Conservation (phyloP, 2,888 invertebrate species). For the Brachypterus glaber region DNA sequence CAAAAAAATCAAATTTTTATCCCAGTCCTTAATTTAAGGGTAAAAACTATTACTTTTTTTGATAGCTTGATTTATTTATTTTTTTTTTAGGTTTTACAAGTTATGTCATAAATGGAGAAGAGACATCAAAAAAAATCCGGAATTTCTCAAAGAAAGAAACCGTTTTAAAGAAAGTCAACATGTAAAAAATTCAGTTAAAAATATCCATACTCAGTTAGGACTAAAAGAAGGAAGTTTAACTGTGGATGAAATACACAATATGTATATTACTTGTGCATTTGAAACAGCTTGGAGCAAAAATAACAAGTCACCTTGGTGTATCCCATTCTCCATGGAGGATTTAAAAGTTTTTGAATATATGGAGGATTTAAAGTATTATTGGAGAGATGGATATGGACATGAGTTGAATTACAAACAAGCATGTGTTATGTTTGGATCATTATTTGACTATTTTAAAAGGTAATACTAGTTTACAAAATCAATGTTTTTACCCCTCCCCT, state of each 20-base stretch:
- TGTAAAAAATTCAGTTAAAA: slow-evolving; percentile 47
- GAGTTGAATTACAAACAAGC: slow-evolving; percentile 65
- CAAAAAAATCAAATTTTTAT: too few species aligned
- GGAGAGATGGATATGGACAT: slow-evolving; percentile 73
- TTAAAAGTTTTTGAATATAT: slow-evolving; percentile 64
- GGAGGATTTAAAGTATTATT: slow-evolving; percentile 70
- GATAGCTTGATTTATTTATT: too few species aligned
- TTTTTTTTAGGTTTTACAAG: slow-evolving; percentile 36
- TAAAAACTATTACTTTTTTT: too few species aligned
- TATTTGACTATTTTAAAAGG: slow-evolving; percentile 57
- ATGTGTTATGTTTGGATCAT: slow-evolving; percentile 61
- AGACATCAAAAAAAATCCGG: slow-evolving; percentile 33
- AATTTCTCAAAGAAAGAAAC: slow-evolving; percentile 24
- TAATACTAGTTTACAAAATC: slow-evolving; percentile 39
- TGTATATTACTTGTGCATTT: slow-evolving; percentile 68
- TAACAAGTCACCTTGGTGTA: slow-evolving; percentile 68
- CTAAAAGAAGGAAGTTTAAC: slow-evolving; percentile 43
- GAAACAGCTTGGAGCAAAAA: slow-evolving; percentile 71
- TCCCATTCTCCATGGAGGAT: slow-evolving; percentile 53
- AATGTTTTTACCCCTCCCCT: too few species aligned
- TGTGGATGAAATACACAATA: slow-evolving; percentile 51
- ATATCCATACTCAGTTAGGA: slow-evolving; percentile 53
- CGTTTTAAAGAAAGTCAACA: slow-evolving; percentile 28
- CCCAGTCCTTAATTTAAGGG: too few species aligned
- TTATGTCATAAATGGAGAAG: slow-evolving; percentile 35